Evolutionary conservation across 2,113 vertebrate species (phyloP).

Genomic region (Thermophis baileyi): DNA sequence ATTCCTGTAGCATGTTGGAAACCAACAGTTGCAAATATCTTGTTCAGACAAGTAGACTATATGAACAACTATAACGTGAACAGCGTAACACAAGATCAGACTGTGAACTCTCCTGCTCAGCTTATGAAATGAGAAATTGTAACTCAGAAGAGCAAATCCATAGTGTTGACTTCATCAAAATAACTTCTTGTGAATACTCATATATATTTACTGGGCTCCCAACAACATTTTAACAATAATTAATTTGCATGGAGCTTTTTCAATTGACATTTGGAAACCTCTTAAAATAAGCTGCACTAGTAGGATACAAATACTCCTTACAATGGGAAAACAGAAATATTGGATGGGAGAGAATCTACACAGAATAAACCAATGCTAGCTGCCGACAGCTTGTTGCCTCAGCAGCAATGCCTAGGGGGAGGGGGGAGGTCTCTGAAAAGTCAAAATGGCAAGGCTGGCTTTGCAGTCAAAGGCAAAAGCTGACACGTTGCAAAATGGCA

Average conservation of each 20-base stretch:
- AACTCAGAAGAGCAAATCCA: neutral
- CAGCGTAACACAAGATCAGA: neutral
- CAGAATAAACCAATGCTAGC: neutral
- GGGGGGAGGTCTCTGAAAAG: neutral
- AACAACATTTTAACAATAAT: neutral
- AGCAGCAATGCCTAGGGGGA: neutral
- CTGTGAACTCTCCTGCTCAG: neutral
- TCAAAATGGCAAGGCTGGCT: neutral
- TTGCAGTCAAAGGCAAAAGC: neutral
- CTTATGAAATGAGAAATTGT: neutral
- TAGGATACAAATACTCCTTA: neutral
- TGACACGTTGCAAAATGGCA: neutral
- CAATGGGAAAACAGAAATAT: neutral
- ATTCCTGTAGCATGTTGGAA: neutral
- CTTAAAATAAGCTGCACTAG: neutral
- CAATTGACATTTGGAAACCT: neutral
- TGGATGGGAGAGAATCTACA: neutral
- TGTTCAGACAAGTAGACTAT: neutral
- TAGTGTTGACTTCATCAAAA: too few relatives aligned
- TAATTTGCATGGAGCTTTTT: neutral
- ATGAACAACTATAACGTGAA: neutral
- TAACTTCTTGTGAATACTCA: fast-evolving
- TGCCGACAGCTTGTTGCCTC: neutral
- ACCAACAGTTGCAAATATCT: neutral
- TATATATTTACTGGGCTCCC: neutral